Evolutionary conservation across 2,113 vertebrate genomes (phyloP).

Genomic region (Burhinus oedicnemus): DNA sequence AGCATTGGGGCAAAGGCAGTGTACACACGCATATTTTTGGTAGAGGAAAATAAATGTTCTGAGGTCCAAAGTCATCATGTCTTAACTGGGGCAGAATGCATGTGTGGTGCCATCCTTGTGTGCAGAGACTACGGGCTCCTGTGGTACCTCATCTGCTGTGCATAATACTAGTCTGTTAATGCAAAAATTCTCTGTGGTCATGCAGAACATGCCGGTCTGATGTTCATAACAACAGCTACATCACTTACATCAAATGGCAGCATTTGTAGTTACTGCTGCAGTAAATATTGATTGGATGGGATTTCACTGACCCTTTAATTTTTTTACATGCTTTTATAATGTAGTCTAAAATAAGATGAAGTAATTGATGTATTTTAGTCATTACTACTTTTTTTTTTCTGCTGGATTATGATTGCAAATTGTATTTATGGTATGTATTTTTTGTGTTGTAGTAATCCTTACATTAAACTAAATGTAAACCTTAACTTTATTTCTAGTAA

Average conservation of each 20-base stretch:
- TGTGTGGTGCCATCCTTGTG: neutral
- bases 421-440: neutral
- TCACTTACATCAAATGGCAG: neutral
- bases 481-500: neutral
- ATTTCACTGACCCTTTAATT: neutral
- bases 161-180: neutral
- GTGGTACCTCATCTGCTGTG: neutral
- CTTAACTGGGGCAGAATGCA: neutral
- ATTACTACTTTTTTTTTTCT: neutral
- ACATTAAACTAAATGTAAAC: neutral
- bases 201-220: neutral
- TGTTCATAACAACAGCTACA: neutral
- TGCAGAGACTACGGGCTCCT: neutral
- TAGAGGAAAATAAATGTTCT: neutral
- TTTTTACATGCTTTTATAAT: neutral
- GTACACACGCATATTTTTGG: fast-evolving
- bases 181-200: neutral
- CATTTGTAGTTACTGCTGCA: neutral
- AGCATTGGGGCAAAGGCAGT: neutral
- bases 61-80: neutral
- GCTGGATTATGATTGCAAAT: neutral
- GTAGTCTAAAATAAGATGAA: neutral
- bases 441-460: neutral
- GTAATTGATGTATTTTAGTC: neutral
- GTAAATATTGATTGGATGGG: neutral